Evolutionary conservation across 1,140 invertebrate genomes (phyloP).

Genomic region (Oppia nitens): DNA sequence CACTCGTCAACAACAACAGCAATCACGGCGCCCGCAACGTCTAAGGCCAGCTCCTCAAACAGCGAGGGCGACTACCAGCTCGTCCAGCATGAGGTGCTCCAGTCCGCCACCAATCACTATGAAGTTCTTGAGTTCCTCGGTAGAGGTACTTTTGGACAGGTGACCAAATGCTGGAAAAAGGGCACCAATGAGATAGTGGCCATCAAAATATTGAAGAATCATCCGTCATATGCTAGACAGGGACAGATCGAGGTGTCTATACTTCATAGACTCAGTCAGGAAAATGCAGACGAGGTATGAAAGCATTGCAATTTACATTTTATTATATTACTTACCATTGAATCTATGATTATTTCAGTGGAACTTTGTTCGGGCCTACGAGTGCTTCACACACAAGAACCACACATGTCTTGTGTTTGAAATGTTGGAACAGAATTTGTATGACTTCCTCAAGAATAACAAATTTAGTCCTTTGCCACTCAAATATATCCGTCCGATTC

Average conservation of each 20-base stretch:
- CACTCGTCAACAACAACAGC: neutral
- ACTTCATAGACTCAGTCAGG: constrained; percentile 86
- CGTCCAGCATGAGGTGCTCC: constrained; percentile 94
- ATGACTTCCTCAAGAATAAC: constrained; percentile 99
- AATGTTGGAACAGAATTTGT: constrained; percentile 99
- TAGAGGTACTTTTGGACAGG: constrained; percentile 78
- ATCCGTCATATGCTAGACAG: constrained; percentile 97
- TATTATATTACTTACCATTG: neutral
- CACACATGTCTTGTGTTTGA: constrained; percentile 99
- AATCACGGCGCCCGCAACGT: constrained; percentile 44
- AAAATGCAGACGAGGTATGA: constrained; percentile 71
- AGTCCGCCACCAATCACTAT: constrained; percentile 79
- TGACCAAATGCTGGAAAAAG: constrained; percentile 99
- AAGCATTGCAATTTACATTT: neutral
- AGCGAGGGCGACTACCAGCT: constrained; percentile 92
- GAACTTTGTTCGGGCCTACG: constrained; percentile 98
- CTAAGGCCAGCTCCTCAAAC: constrained; percentile 32
- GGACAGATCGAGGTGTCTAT: constrained; percentile 98
- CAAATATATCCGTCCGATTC: constrained; percentile 94
- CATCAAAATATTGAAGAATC: constrained; percentile 99
- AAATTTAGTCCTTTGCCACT: constrained; percentile 95
- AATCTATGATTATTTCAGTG: constrained; percentile 15
- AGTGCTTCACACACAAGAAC: constrained; percentile 99
- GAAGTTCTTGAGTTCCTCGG: constrained; percentile 97
- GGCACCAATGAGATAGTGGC: constrained; percentile 99